Percentiles rank a stretch among this genome's conserved stretches.
Conservation (phyloP, 2,797 vertebrate genomes). For the Ciconia nigra region DNA sequence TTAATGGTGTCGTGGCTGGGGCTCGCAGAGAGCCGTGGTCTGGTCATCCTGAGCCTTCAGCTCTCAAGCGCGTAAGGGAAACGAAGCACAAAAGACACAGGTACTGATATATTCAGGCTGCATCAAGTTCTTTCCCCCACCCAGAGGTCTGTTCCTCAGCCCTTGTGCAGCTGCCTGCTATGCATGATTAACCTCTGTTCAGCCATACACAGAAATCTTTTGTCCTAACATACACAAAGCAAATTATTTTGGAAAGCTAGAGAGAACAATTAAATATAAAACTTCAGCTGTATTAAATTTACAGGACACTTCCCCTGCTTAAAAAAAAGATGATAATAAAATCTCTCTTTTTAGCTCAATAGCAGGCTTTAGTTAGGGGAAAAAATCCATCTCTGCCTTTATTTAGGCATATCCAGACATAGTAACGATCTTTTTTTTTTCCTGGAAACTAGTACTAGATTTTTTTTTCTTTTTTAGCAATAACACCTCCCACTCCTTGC, state of each 20-base stretch:
- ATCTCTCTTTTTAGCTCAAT: slow-evolving; percentile 26
- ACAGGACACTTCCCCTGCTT: slow-evolving; percentile 47
- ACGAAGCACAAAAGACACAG: slow-evolving; percentile 61
- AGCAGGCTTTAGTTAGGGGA: slow-evolving; percentile 10
- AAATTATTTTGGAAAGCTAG: slow-evolving; percentile 96
- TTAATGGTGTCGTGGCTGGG: not conserved
- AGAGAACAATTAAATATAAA: slow-evolving; percentile 85
- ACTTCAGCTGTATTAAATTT: slow-evolving; percentile 77
- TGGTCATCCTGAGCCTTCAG: not conserved
- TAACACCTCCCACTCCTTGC: not conserved
- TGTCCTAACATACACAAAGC: slow-evolving; percentile 98
- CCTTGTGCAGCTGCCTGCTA: slow-evolving; percentile 84
- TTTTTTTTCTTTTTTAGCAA: not conserved
- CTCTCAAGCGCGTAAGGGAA: not conserved
- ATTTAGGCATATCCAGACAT: slow-evolving; percentile 14
- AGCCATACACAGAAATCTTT: slow-evolving; percentile 93
- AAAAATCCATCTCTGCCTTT: slow-evolving; percentile 5
- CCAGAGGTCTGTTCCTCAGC: slow-evolving; percentile 75
- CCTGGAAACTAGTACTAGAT: not conserved
- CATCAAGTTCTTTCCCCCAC: slow-evolving; percentile 63
- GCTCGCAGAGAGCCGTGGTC: not conserved
- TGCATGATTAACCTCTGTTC: slow-evolving; percentile 93
- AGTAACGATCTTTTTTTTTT: not conserved
- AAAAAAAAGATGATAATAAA: not conserved
- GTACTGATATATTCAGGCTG: slow-evolving; percentile 75